These are phyloP conservation scores for Meloe dianella DNA, from an alignment of 2,888 invertebrate genomes.

Conservation along the genomic window DNA sequence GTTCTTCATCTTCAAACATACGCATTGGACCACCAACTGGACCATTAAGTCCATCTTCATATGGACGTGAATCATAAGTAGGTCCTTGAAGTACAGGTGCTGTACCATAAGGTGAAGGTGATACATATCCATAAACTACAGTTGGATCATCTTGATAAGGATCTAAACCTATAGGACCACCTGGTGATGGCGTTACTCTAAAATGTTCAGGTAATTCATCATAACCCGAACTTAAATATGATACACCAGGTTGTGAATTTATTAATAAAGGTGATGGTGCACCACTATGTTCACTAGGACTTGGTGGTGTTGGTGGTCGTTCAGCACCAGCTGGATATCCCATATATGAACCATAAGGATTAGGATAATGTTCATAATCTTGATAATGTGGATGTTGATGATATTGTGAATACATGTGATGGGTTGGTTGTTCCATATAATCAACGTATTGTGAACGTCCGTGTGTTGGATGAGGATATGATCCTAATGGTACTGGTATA, in stretches of 20 bases:
- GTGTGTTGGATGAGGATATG: conserved; percentile 55
- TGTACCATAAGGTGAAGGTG: conserved; percentile 69
- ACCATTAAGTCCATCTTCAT: conserved; percentile 63
- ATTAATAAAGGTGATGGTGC: conserved; percentile 63
- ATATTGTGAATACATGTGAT: conserved; percentile 61
- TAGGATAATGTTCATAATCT: conserved; percentile 66
- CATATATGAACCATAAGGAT: conserved; percentile 61
- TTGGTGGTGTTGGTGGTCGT: conserved; percentile 62
- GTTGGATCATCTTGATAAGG: conserved; percentile 69
- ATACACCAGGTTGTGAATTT: conserved; percentile 57
- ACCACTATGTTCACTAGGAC: conserved; percentile 65
- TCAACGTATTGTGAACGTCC: conserved; percentile 60
- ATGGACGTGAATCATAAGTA: conserved; percentile 61
- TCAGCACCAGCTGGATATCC: conserved; percentile 60
- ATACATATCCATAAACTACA: conserved; percentile 70
- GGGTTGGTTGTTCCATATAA: conserved; percentile 60
- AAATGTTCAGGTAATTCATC: conserved; percentile 69
- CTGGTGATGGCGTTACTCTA: conserved; percentile 70
- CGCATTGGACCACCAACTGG: conserved; percentile 63
- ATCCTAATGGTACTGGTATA: conserved; percentile 61
- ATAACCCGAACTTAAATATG: conserved; percentile 70
- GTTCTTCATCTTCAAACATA: conserved; percentile 74
- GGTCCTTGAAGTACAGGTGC: conserved; percentile 57
- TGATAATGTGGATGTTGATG: conserved; percentile 63
- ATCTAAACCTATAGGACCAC: conserved; percentile 65